phyloP scores from a whole-genome alignment of 1,140 invertebrate genomes.

The Lycorma delicatula region DNA sequence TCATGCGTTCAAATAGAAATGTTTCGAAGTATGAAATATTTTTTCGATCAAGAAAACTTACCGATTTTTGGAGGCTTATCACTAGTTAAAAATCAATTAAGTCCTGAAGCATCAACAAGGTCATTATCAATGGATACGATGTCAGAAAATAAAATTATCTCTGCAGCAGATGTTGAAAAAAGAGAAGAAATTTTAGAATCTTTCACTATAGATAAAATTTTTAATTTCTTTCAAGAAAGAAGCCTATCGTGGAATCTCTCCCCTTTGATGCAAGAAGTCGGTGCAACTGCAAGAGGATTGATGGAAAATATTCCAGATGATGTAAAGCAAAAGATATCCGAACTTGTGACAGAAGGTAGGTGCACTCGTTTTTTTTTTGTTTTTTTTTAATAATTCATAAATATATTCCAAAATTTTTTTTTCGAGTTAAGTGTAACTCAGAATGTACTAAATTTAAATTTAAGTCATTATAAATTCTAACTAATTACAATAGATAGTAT shows the following conservation, averaged over 20 bases:
- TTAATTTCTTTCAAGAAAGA: slow-evolving; percentile 48
- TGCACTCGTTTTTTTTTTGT: no score
- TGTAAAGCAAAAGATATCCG: slow-evolving; percentile 43
- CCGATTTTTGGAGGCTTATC: slow-evolving; percentile 48
- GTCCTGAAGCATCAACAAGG: slow-evolving; percentile 8
- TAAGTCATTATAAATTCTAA: no score
- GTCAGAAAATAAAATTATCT: slow-evolving; percentile 41
- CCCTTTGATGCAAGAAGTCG: slow-evolving; percentile 39
- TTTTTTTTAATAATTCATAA: no score
- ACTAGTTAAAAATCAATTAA: slow-evolving; percentile 39
- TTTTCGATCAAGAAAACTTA: slow-evolving; percentile 49
- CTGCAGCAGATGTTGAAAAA: slow-evolving; percentile 42
- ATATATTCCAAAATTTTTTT: no score
- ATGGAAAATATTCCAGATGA: slow-evolving; percentile 40
- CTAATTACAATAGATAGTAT: no score
- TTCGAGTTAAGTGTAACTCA: no score
- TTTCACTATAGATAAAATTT: slow-evolving; percentile 45
- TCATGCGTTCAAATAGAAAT: slow-evolving; percentile 53
- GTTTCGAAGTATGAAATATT: slow-evolving; percentile 48
- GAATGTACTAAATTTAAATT: no score
- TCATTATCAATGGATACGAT: slow-evolving; percentile 32
- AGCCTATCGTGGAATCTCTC: slow-evolving; percentile 46
- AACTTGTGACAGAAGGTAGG: slow-evolving; percentile 50
- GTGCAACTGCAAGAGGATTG: slow-evolving; percentile 44
- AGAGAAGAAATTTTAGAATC: slow-evolving; percentile 50